Conservation (phyloP, 2,797 vertebrate genomes). For the Phalloptychus januarius region DNA sequence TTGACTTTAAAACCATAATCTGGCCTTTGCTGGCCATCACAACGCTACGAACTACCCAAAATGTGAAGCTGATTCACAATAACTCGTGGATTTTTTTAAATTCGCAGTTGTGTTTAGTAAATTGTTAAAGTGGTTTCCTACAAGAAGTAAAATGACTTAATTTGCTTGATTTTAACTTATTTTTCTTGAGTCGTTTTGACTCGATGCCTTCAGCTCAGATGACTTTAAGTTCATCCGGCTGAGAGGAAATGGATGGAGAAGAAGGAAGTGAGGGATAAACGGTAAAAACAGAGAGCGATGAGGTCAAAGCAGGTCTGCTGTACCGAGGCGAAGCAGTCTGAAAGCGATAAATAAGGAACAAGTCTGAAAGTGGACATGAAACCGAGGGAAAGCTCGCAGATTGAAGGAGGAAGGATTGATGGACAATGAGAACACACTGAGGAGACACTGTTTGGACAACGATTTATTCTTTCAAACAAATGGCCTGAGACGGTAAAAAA, state of each 20-base stretch:
- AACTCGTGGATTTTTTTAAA: no score
- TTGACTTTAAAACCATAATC: no score
- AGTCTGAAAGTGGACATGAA: constrained; percentile 29
- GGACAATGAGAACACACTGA: constrained; percentile 19
- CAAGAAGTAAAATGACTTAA: no score
- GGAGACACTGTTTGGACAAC: constrained; percentile 8
- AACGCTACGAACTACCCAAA: no score
- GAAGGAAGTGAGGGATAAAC: constrained; percentile 20
- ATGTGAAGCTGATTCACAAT: no score
- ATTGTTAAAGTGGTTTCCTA: no score
- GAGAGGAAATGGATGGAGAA: constrained; percentile 45
- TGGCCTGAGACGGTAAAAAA: neutral
- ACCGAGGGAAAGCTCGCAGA: constrained; percentile 24
- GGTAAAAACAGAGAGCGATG: neutral
- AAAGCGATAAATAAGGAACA: constrained; percentile 29
- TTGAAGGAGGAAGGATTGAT: constrained; percentile 17
- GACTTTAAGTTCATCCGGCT: constrained; percentile 7
- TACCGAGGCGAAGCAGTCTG: neutral
- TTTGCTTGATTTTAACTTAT: no score
- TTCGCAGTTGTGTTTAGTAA: no score
- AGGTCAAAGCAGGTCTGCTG: constrained; percentile 18
- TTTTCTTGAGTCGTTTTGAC: no score
- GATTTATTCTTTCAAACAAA: neutral
- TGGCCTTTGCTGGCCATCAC: no score
- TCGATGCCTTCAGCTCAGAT: no score